Evolutionary conservation across 2,888 invertebrate genomes (phyloP), one percentile per base, ranked within the genome.

Genomic region (Phaonia tiefii): DNA sequence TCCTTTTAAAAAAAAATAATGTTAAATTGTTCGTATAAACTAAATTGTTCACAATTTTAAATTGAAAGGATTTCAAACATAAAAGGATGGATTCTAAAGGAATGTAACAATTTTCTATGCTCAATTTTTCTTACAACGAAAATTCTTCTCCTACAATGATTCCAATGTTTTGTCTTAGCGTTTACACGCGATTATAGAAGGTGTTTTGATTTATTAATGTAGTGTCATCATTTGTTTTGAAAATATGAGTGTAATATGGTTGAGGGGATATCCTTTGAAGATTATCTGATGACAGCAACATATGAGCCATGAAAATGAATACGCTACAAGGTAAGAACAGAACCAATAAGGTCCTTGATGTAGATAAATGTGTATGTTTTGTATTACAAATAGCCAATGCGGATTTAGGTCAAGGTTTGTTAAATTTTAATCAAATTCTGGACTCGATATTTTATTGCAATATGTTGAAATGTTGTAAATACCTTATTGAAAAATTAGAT

Each of bases 151-250:
- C 75, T 63, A 42, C 2, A 49, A 8, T 25, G 17, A 17, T 46
- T 63, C 13, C 4, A 71, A 58, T 13, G 31, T 5, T 31, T 10
- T 58, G 44, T 75, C 25, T 76, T n/a, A n/a, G n/a, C n/a, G n/a
- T n/a, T n/a, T n/a, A n/a, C n/a, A n/a, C n/a, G n/a, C n/a, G n/a
- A n/a, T n/a, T n/a, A n/a, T n/a, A 76, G 72, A 80, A 82, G 79
- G 83, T 84, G 84, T 85, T 84, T 83, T 85, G 84, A 85, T 85
- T 85, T 84, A 84, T 84, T 79, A 69, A 63, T 15, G 65, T 75
- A 51, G 42, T 69, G 79, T 81, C 67, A 60, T 76, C 73, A 71
- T 75, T 76, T 71, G 63, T 83, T 76, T 79, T 63, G 51, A 67
- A 72, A 75, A 73, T 70, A 76, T 73, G 63, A 46, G 63, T 69